phyloP scores from a whole-genome alignment of 2,797 vertebrate species.

The Cetoscarus ocellatus region DNA sequence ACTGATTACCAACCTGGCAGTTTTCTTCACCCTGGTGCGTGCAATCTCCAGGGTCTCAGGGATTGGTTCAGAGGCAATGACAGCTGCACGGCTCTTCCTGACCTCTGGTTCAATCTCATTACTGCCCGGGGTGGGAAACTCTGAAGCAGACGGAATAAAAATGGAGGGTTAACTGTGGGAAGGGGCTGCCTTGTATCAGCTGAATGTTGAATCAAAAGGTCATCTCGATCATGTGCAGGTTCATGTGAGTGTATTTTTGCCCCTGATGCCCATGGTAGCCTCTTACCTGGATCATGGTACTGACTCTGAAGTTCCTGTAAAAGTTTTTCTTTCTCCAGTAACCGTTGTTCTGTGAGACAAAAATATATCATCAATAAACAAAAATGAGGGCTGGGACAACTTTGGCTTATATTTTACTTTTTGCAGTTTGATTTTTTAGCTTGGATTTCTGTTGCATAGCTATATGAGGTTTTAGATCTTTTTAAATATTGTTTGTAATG shows the following conservation, averaged over 20 bases:
- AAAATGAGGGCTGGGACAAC: not conserved
- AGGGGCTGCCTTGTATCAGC: constrained; percentile 5
- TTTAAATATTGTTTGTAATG: no score
- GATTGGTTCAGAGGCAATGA: constrained; percentile 84
- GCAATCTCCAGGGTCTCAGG: constrained; percentile 70
- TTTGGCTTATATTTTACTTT: no score
- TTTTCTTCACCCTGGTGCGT: constrained; percentile 74
- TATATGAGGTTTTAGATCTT: no score
- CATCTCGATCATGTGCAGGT: not conserved
- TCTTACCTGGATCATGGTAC: constrained; percentile 79
- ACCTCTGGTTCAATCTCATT: constrained; percentile 67
- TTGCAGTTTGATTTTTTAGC: no score
- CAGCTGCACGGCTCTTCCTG: constrained; percentile 78
- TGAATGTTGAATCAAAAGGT: constrained; percentile 12
- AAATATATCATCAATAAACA: not conserved
- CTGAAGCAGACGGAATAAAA: constrained; percentile 58
- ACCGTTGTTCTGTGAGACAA: constrained; percentile 68
- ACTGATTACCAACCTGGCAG: constrained; percentile 72
- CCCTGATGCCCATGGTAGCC: not conserved
- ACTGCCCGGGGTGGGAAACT: constrained; percentile 55
- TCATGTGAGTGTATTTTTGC: constrained; percentile 12
- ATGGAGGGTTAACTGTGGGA: constrained; percentile 16
- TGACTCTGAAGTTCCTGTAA: constrained; percentile 79
- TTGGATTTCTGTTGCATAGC: no score
- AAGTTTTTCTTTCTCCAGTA: constrained; percentile 82